Conservation (phyloP, 2,113 vertebrate species). For the Pycnonotus jocosus region DNA sequence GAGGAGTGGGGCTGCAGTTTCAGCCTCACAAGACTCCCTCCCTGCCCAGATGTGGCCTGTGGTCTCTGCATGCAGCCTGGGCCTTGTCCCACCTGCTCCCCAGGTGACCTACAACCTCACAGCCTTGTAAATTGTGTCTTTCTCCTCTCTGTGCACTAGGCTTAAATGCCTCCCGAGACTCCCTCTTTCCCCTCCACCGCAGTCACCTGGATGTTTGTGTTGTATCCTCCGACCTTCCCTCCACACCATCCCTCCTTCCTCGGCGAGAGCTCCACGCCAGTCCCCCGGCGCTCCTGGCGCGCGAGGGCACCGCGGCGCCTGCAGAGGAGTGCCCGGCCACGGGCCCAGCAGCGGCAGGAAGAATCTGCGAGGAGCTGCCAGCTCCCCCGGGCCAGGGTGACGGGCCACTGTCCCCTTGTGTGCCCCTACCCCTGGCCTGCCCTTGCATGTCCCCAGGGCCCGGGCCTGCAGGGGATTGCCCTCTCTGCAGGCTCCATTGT, state of each 20-base stretch:
- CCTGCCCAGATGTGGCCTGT: not conserved
- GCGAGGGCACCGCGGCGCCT: conserved; percentile 22
- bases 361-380: conserved; percentile 43
- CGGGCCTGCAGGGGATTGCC: not conserved
- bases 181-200: conserved; percentile 63
- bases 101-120: conserved; percentile 30
- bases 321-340: conserved; percentile 42
- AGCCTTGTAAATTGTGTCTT: conserved; percentile 70
- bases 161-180: conserved; percentile 81
- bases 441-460: not conserved
- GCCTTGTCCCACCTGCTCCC: not conserved
- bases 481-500: not conserved
- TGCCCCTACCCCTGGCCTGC: not conserved
- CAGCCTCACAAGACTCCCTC: not conserved
- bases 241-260: conserved; percentile 75
- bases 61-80: conserved; percentile 2
- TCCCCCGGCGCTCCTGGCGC: conserved; percentile 18
- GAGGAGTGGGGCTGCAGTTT: fast-evolving
- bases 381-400: conserved; percentile 25
- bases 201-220: conserved; percentile 80
- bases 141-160: conserved; percentile 82
- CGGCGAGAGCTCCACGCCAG: conserved; percentile 67
- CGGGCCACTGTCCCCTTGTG: not conserved
- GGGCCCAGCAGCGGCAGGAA: conserved; percentile 38
- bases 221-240: conserved; percentile 71